Evolutionary conservation across 2,888 invertebrate genomes (phyloP).

Genomic region (Eristalinus aeneus): DNA sequence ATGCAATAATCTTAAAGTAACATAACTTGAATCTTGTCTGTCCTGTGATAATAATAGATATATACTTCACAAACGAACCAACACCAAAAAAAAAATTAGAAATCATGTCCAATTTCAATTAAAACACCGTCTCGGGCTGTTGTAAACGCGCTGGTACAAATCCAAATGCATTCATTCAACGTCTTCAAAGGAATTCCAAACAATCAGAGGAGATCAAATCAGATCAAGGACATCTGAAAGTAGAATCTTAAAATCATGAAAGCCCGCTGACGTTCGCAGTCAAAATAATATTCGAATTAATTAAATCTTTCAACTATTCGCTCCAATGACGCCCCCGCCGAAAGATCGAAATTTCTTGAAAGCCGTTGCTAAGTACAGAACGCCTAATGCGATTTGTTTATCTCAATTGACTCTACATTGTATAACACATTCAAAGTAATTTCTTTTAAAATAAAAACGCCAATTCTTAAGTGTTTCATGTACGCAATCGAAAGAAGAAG

Average conservation of each 20-base stretch:
- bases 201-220: not conserved
- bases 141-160: not conserved
- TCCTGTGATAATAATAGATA: too few species aligned
- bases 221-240: not conserved
- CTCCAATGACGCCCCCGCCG: not conserved
- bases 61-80: too few species aligned
- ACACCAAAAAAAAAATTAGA: not conserved
- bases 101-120: not conserved
- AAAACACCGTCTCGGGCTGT: too few species aligned
- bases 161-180: not conserved
- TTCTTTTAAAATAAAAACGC: slow-evolving; percentile 15
- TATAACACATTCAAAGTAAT: not conserved
- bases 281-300: not conserved
- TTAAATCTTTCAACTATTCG: not conserved
- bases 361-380: not conserved
- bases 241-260: not conserved
- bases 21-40: too few species aligned
- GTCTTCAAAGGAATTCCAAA: not conserved
- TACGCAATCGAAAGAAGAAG: not conserved
- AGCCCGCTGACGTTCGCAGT: not conserved
- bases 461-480: slow-evolving; percentile 4
- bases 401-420: not conserved
- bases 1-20: too few species aligned
- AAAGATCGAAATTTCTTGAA: not conserved
- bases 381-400: not conserved